Base-by-base conservation (phyloP, 1,140 invertebrate species). In the Contarinia nasturtii region DNA sequence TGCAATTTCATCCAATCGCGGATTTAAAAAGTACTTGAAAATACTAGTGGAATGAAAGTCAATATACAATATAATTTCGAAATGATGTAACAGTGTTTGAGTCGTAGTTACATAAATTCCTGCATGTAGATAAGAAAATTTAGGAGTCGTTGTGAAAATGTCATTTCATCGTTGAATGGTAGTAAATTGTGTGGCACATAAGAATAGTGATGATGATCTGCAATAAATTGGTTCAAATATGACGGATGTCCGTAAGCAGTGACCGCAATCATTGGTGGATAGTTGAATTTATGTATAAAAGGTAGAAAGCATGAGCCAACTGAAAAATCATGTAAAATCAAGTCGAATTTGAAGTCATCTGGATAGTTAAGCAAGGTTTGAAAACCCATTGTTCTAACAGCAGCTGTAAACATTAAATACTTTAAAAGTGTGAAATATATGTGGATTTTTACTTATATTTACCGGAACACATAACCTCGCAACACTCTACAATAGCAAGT, bases 31-130 rank as follows among this genome's bases (percentile, higher is more conserved):
- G 41, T 43, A 43, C 5, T 43, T 21, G 18, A n/a, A 18, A 18
- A 18, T 5, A 12, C 41, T 43, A n/a, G 17, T 7, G 8, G 41
- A 42, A 19, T 44, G 12, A 44, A 12, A 18, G 17, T 44, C 18
- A 20, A 21, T 10, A 18, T 4, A 44, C 12, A 44, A 21, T 44
- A 5, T 8, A 20, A 44, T 21, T 10, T 44, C 5, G 21, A n/a
- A n/a, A n/a, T n/a, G n/a, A n/a, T n/a, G n/a, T n/a, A n/a, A n/a
- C n/a, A n/a, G n/a, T n/a, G n/a, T n/a, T n/a, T n/a, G n/a, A n/a
- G n/a, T n/a, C n/a, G n/a, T n/a, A 56, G 56, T 57, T 45, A 61
- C 59, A 55, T 38, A 1, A 33, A 20, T 15, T 56, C 54, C 0
- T 18, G 17, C 4, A 48, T 2, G 17, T 53, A 57, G 36, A 64